These are phyloP conservation scores for Eptatretus burgeri DNA, from an alignment of 2,113 vertebrate species.

Conservation along the genomic window DNA sequence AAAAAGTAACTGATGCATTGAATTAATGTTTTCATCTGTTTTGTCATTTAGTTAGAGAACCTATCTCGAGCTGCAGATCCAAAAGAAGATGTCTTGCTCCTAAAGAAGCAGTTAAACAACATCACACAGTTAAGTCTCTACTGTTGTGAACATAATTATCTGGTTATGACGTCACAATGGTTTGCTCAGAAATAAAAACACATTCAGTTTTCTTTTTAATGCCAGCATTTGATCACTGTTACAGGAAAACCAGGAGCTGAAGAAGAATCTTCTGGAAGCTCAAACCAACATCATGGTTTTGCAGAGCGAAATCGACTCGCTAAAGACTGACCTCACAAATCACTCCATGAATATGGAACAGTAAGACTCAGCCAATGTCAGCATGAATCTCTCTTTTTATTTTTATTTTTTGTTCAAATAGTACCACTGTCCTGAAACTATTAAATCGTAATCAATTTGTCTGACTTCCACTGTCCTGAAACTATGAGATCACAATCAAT, in stretches of 20 bases:
- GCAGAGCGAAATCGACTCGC: slow-evolving; percentile 56
- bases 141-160: background rate
- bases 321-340: slow-evolving; percentile 66
- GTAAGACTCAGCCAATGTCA: slow-evolving; percentile 17
- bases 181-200: too few relatives aligned
- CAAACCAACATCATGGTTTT: slow-evolving; percentile 62
- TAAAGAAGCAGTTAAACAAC: slow-evolving; percentile 51
- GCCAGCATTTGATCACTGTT: slow-evolving; percentile 8
- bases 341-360: slow-evolving; percentile 52
- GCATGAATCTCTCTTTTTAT: slow-evolving; percentile 4
- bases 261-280: slow-evolving; percentile 60
- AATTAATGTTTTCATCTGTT: slow-evolving; percentile 7
- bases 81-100: slow-evolving; percentile 36
- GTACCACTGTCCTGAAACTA: background rate
- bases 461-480: background rate
- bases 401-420: slow-evolving; percentile 7
- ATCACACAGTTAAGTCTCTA: slow-evolving; percentile 36
- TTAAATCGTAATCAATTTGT: slow-evolving; percentile 5
- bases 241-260: slow-evolving; percentile 71
- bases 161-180: too few relatives aligned
- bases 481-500: slow-evolving; percentile 5
- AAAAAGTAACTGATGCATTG: too few relatives aligned
- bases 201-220: too few relatives aligned
- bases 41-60: slow-evolving; percentile 40
- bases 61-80: slow-evolving; percentile 37